Evolutionary conservation across 2,797 vertebrate genomes (phyloP).

Genomic region (Scleropages formosus): DNA sequence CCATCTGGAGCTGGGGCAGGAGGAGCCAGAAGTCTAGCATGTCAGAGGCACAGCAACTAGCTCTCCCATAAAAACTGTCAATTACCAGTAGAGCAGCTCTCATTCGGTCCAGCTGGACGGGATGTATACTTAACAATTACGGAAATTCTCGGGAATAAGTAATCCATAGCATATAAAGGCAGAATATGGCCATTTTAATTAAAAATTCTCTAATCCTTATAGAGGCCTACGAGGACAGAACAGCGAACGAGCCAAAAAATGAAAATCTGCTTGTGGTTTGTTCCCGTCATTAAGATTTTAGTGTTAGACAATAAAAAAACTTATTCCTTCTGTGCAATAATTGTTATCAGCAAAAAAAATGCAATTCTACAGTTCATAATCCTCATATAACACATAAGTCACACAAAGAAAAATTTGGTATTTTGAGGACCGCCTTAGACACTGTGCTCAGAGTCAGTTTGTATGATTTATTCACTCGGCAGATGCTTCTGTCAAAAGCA

Average conservation of each 20-base stretch:
- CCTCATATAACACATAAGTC: background rate
- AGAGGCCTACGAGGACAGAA: background rate
- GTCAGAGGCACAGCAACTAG: background rate
- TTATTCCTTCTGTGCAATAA: background rate
- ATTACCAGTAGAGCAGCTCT: background rate
- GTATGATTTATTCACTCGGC: background rate
- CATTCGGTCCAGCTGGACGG: background rate
- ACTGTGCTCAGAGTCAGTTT: background rate
- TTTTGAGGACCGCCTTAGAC: background rate
- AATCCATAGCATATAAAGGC: background rate
- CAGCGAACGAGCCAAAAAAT: background rate
- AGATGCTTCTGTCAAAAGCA: background rate
- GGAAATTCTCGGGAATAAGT: background rate
- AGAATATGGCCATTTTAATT: background rate
- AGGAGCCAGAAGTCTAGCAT: background rate
- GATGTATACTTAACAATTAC: slow-evolving; percentile 15
- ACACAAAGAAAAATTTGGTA: background rate
- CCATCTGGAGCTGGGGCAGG: background rate
- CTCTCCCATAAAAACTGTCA: background rate
- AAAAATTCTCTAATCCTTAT: background rate
- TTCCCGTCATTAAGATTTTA: background rate
- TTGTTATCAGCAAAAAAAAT: background rate
- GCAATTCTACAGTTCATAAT: background rate
- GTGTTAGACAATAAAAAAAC: background rate
- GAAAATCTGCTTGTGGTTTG: background rate